Base-by-base conservation (phyloP, 37 sponge, comb jelly and placozoan species). In the Axinella damicornis region DNA sequence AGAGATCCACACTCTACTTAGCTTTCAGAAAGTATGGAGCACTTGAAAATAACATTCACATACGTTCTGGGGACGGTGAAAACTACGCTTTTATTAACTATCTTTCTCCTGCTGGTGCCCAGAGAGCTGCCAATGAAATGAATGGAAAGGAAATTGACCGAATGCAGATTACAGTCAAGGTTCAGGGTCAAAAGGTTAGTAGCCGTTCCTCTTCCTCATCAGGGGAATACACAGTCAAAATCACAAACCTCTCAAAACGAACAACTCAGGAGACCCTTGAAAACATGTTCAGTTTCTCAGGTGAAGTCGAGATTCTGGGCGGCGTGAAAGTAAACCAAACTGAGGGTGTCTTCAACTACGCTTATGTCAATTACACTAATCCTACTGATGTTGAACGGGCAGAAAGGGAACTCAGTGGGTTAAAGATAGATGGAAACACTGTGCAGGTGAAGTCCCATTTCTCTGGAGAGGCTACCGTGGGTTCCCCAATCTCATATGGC, bases 141-240 rank as follows among this genome's bases (percentile, higher is more conserved):
- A 80, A 80, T 53, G 70, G 70, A 19, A 41, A 20, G 5, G 0
- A 15, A 12, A 1, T 69, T 22, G n/a, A 40, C 41, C 58, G 70
- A 24, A 32, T 25, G 9, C n/a, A 12, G 5, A 28, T 77, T 16
- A 77, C 9, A 11, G 58, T 57, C 27, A 63, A 61, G 5, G 46
- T 61, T 5, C 63, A 77, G 35, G 64, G 24, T 9, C 21, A 36
- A 12, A 12, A 5, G 24, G 15, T 2, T 71, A 71, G 53, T 22
- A 25, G 62, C 11, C 62, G 12, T 5, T 25, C 62, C 62, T 71
- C 72, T 37, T 22, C 72, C 53, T 58, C 67, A 30, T 17, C 18
- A 77, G 62, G 22, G 59, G 60, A 55, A 9, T 69, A 69, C 59
- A 81, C 82, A 25, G 57, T 81, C 32, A 81, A 81, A 54, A 58